A percentile compares a stretch with the other conserved stretches of the same genome.
Evolutionary conservation across 2,113 vertebrate species (phyloP).

Genomic region (Callorhinus ursinus): DNA sequence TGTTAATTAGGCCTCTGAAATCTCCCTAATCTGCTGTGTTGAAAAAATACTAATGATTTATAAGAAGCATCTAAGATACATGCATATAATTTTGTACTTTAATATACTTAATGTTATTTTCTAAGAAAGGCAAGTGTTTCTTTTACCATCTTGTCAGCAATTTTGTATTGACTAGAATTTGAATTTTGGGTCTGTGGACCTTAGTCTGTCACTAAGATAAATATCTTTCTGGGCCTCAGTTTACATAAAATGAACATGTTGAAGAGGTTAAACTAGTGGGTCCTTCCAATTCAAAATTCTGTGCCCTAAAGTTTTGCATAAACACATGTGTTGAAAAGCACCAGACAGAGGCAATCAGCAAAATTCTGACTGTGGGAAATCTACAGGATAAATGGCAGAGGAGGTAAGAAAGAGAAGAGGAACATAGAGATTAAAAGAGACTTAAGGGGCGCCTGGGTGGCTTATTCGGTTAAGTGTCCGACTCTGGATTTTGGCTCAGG

Average conservation of each 20-base stretch:
- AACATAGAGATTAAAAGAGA: neutral
- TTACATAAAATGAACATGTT: conserved; percentile 43
- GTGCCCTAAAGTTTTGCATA: conserved; percentile 20
- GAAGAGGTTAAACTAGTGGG: neutral
- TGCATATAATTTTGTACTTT: conserved; percentile 35
- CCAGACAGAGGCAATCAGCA: neutral
- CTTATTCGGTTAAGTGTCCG: neutral
- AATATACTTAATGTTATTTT: conserved; percentile 28
- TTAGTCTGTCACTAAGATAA: neutral
- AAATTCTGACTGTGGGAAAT: neutral
- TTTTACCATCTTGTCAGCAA: conserved; percentile 25
- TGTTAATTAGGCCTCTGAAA: conserved; percentile 50
- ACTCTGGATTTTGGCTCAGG: neutral
- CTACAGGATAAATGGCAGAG: neutral
- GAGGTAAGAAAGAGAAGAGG: neutral
- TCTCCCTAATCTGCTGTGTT: neutral
- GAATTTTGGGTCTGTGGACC: neutral
- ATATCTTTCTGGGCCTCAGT: neutral
- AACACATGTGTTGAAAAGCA: neutral
- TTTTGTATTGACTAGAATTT: neutral
- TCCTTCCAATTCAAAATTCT: conserved; percentile 30
- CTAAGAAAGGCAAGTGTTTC: neutral
- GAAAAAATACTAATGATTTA: conserved; percentile 47
- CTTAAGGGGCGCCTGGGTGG: neutral
- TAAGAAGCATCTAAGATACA: conserved; percentile 47